phyloP scores from a whole-genome alignment of 2,797 vertebrate genomes.

The Falco naumanni region DNA sequence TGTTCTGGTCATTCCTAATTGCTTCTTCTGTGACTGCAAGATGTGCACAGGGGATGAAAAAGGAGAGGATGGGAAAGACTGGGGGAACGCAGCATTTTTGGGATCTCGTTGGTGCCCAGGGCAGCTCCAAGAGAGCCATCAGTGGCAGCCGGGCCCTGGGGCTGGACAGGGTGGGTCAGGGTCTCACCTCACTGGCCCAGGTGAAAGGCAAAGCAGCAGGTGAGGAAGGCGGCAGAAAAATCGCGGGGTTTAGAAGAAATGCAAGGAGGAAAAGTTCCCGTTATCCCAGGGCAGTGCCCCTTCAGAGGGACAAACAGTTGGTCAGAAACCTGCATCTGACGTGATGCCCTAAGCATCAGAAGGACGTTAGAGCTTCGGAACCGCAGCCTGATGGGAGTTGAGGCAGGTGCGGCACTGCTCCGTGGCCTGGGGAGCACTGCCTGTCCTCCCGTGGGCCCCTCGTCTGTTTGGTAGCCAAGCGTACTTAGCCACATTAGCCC shows the following conservation, averaged over 20 bases:
- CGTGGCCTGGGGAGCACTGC: background rate
- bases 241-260: background rate
- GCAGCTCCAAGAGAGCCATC: background rate
- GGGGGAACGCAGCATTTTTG: background rate
- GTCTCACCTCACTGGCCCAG: background rate
- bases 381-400: background rate
- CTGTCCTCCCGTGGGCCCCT: rapidly evolving
- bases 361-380: background rate
- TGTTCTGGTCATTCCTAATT: background rate
- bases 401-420: background rate
- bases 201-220: background rate
- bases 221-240: background rate
- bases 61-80: background rate
- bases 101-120: background rate
- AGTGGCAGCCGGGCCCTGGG: background rate
- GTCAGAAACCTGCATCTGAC: rapidly evolving
- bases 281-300: background rate
- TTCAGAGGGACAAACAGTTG: rapidly evolving
- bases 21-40: slow-evolving; percentile 2
- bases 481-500: background rate
- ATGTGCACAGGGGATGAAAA: background rate
- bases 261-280: background rate
- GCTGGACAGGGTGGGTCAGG: too few species aligned
- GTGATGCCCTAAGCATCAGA: background rate
- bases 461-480: background rate